Evolutionary conservation across 2,888 invertebrate genomes (phyloP).

Genomic region (Anorthoa munda): DNA sequence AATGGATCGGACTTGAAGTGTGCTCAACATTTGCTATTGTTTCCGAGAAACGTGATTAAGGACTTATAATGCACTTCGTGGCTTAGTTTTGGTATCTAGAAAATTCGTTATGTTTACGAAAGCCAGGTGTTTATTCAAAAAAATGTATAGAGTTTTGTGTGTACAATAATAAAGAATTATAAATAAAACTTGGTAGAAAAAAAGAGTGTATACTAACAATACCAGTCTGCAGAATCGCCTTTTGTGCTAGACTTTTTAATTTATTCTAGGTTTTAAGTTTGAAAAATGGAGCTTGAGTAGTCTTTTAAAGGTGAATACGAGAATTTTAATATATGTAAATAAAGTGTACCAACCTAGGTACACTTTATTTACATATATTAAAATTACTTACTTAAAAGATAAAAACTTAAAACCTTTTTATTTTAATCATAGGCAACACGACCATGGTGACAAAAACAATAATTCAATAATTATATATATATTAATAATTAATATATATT

Average conservation of each 20-base stretch:
- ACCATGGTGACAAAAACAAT: not conserved
- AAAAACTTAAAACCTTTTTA: not conserved
- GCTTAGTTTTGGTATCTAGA: not conserved
- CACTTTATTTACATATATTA: no score
- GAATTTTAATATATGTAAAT: not conserved
- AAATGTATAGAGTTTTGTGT: not conserved
- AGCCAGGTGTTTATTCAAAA: not conserved
- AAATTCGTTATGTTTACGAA: conserved; percentile 8
- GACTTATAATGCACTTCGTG: not conserved
- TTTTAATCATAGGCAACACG: not conserved
- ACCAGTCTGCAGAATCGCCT: conserved; percentile 13
- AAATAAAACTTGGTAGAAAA: not conserved
- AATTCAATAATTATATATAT: not conserved
- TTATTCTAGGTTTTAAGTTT: conserved; percentile 3
- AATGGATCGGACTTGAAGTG: conserved; percentile 10
- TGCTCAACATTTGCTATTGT: not conserved
- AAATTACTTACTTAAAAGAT: not conserved
- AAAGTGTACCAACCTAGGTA: not conserved
- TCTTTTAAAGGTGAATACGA: not conserved
- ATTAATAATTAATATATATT: no score
- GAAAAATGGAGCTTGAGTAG: not conserved
- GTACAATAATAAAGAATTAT: conserved; percentile 11
- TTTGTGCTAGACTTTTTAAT: conserved; percentile 4
- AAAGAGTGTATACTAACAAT: conserved; percentile 1
- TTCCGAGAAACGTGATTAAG: conserved; percentile 20